A percentile compares a stretch with the other conserved stretches of the same genome.
These are phyloP conservation scores for Rhynchotus rufescens DNA, from an alignment of 2,797 vertebrate genomes.

Conservation along the genomic window DNA sequence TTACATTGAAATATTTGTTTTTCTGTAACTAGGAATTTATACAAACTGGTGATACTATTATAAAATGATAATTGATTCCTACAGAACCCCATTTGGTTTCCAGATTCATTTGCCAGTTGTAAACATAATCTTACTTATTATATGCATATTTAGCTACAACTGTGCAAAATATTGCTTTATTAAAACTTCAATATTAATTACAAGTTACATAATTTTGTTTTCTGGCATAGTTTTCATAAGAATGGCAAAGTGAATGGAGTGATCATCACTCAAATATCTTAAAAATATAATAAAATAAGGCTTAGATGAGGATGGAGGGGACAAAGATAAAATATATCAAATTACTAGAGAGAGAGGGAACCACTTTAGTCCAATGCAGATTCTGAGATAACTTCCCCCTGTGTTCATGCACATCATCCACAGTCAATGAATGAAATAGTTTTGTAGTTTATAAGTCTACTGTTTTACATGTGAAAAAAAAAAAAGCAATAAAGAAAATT, in stretches of 20 bases:
- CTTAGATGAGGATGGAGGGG: background rate
- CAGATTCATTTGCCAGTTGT: background rate
- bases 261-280: background rate
- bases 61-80: background rate
- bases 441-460: background rate
- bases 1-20: background rate
- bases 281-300: background rate
- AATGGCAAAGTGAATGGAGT: background rate
- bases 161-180: background rate
- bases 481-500: conserved; percentile 71
- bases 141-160: background rate
- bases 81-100: background rate
- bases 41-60: background rate
- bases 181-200: background rate
- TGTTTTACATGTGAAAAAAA: conserved; percentile 60
- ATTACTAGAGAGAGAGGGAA: background rate
- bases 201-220: background rate
- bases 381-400: background rate
- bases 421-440: background rate
- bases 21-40: background rate
- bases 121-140: background rate
- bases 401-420: background rate
- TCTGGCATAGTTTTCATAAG: background rate
- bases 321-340: background rate
- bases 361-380: background rate